Base-by-base conservation (phyloP, 2,797 vertebrate genomes). In the Myotis myotis region DNA sequence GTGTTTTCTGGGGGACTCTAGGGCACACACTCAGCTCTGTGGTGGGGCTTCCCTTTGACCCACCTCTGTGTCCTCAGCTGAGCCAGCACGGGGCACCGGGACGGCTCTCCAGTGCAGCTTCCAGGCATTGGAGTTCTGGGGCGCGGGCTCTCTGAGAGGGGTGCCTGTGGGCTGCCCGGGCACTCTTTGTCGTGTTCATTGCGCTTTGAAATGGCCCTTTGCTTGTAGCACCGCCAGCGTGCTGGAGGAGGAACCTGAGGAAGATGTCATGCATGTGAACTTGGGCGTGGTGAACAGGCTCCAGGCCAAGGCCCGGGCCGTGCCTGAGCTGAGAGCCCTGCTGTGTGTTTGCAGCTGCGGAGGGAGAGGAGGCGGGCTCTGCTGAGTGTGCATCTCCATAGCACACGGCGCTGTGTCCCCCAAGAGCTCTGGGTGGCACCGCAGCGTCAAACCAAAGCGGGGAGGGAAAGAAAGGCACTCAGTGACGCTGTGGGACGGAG, bases 191-290 rank as follows among this genome's bases (percentile, higher is more conserved):
- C 2, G 3, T 4, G 28, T 85, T 87, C n/a, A 57, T n/a, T 57
- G 60, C 44, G 53, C 79, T 94, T 72, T 62, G 80, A 75, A 89
- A 81, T 20, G 57, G 20, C 82, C 44, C 80, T 92, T 87, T 68
- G 78, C 93, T 85, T 85, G 64, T 13, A 51, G 53, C n/a, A 81
- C 5, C 2, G 41, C 60, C 36, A 41, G 88, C 33, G 3, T 0
- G 8, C 66, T 68, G 25, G 53, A 55, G 86, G 57, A 94, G 71
- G n/a, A 80, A 12, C 4, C 0, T 0, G 5, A 55, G 44, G 28
- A 79, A 78, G 64, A 47, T 5, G 23, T 1, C 2, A n/a, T 41
- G 60, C 28, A 36, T 41, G 85, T 84, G 78, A 41, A 68, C 87
- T 10, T 25, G 57, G 68, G 30, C 28, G 1, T 3, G 30, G 62